Conservation (phyloP, 2,888 invertebrate genomes). For the Drosophila anomalata region DNA sequence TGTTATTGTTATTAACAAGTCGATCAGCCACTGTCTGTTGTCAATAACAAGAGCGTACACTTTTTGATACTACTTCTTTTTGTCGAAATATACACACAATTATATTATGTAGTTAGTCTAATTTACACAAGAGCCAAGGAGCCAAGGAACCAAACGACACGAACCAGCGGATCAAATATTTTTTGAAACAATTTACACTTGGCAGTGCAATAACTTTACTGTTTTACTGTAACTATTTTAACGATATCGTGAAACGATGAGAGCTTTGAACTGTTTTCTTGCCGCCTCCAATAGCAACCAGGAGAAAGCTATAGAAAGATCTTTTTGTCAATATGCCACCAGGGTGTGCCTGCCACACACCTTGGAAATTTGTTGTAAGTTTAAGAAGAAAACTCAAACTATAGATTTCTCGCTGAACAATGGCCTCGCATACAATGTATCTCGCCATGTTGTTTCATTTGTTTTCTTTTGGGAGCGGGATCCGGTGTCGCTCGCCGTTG, state of each 20-base stretch:
- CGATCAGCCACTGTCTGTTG: slow-evolving; percentile 39
- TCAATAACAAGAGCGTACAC: slow-evolving; percentile 63
- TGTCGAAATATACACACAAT: slow-evolving; percentile 67
- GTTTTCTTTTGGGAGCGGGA: slow-evolving; percentile 46
- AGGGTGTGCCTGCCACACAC: background rate
- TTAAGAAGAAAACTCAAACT: slow-evolving; percentile 26
- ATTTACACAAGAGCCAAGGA: slow-evolving; percentile 43
- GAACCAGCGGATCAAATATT: slow-evolving; percentile 53
- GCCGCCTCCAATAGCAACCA: slow-evolving; percentile 10
- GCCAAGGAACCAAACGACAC: slow-evolving; percentile 24
- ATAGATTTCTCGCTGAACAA: slow-evolving; percentile 42
- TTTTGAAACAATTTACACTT: slow-evolving; percentile 70
- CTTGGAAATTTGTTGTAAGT: slow-evolving; percentile 34
- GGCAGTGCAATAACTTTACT: slow-evolving; percentile 36
- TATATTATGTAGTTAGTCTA: slow-evolving; percentile 71
- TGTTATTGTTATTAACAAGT: slow-evolving; percentile 49
- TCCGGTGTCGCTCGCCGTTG: slow-evolving; percentile 45
- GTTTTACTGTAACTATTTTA: slow-evolving; percentile 25
- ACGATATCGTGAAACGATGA: slow-evolving; percentile 41
- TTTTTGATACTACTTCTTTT: slow-evolving; percentile 81
- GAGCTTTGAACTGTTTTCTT: slow-evolving; percentile 33
- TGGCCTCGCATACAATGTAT: slow-evolving; percentile 68
- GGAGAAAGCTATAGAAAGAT: slow-evolving; percentile 6
- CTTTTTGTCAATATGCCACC: background rate
- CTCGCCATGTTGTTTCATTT: slow-evolving; percentile 45